phyloP scores from a whole-genome alignment of 2,888 invertebrate species.

The Falcaria lacertinaria region DNA sequence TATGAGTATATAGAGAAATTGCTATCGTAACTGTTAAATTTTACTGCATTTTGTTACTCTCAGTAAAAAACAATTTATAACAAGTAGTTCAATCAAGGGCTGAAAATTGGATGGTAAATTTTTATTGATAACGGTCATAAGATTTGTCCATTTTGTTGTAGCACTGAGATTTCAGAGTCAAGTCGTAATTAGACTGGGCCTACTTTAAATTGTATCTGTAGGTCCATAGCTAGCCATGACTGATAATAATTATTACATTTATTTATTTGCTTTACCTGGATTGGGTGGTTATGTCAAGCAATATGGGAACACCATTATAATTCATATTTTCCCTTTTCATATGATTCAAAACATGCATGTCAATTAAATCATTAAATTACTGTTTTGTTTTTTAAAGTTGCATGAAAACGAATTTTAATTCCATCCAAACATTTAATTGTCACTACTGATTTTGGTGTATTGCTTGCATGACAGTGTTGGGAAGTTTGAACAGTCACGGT shows the following conservation, averaged over 20 bases:
- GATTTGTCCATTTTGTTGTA: constrained; percentile 45
- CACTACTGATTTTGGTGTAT: constrained; percentile 62
- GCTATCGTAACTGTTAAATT: constrained; percentile 78
- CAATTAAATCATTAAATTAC: constrained; percentile 50
- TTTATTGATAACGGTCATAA: constrained; percentile 31
- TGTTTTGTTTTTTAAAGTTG: constrained; percentile 27
- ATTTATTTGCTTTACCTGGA: constrained; percentile 37
- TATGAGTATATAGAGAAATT: constrained; percentile 76
- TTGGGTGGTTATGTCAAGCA: constrained; percentile 56
- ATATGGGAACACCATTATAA: constrained; percentile 29
- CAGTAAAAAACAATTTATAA: constrained; percentile 44
- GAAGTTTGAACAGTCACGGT: constrained; percentile 37
- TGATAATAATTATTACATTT: constrained; percentile 31
- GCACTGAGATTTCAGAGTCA: constrained; percentile 42
- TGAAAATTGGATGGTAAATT: constrained; percentile 33
- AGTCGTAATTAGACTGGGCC: constrained; percentile 53
- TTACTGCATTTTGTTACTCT: constrained; percentile 76
- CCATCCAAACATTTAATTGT: constrained; percentile 41
- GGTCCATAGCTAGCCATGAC: constrained; percentile 33
- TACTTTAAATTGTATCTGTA: constrained; percentile 25
- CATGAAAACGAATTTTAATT: constrained; percentile 25
- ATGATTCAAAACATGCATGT: constrained; percentile 40
- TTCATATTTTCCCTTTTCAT: constrained; percentile 22
- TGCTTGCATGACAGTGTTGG: constrained; percentile 59
- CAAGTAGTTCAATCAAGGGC: constrained; percentile 36